phyloP scores from a whole-genome alignment of 2,797 vertebrate species.

The Lacerta viridis region DNA sequence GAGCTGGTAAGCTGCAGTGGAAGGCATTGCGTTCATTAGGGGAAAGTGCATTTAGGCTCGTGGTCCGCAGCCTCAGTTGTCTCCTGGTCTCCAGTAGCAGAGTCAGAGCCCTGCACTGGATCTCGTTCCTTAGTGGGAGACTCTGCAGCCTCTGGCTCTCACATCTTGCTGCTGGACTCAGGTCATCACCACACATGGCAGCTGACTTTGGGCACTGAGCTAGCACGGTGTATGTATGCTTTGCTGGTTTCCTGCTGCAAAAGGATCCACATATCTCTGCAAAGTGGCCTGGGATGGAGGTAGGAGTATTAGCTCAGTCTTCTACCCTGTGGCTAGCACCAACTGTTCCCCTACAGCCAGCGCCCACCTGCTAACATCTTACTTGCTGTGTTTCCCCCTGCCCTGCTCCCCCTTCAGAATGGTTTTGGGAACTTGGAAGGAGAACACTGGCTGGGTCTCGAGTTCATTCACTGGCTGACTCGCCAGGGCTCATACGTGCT shows the following conservation, averaged over 20 bases:
- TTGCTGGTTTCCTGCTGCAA: not conserved
- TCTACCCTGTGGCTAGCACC: not conserved
- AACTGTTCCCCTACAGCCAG: not conserved
- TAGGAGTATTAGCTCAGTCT: not conserved
- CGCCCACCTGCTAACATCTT: not conserved
- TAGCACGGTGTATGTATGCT: not conserved
- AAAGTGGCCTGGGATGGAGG: not conserved
- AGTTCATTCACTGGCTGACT: conserved; percentile 89
- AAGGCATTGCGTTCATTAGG: too few relatives aligned
- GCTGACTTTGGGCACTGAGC: not conserved
- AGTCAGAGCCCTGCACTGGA: too few relatives aligned
- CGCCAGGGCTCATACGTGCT: conserved; percentile 86
- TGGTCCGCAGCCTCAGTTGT: too few relatives aligned
- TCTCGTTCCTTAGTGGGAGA: too few relatives aligned
- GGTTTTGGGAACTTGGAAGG: conserved; percentile 92
- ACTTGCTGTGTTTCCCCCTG: not conserved
- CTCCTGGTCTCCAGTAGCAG: too few relatives aligned
- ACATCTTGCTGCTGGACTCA: too few relatives aligned
- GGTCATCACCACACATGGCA: not conserved
- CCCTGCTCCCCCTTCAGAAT: conserved; percentile 77
- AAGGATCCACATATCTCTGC: not conserved
- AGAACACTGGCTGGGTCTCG: conserved; percentile 93
- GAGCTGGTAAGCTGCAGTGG: too few relatives aligned
- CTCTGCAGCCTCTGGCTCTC: too few relatives aligned
- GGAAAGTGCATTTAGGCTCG: too few relatives aligned